Percentiles rank a stretch among this genome's conserved stretches.
These are phyloP conservation scores for Pogoniulus pusillus DNA, from an alignment of 2,797 vertebrate species.

Conservation along the genomic window DNA sequence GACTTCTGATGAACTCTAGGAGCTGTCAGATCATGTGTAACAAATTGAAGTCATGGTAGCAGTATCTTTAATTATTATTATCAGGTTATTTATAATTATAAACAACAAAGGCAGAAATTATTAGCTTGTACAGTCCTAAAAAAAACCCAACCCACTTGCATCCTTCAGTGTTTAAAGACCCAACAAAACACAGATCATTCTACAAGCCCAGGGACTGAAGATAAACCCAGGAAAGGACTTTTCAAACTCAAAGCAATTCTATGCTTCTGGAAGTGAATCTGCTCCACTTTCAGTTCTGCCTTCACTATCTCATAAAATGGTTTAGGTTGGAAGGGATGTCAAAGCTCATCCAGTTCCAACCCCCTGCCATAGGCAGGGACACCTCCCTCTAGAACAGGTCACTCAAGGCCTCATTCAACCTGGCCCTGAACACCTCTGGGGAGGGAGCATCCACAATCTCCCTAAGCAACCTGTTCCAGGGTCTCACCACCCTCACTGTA, in stretches of 20 bases:
- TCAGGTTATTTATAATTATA: neutral
- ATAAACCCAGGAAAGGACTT: neutral
- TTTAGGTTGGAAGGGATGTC: too few relatives aligned
- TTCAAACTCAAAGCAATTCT: too few relatives aligned
- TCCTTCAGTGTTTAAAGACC: neutral
- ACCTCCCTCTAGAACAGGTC: too few relatives aligned
- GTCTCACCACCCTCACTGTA: too few relatives aligned
- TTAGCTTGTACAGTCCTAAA: neutral
- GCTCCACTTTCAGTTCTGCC: neutral
- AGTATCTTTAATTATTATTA: neutral
- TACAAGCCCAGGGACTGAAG: neutral
- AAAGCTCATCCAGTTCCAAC: too few relatives aligned
- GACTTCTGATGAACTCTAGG: neutral
- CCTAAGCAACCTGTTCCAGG: too few relatives aligned
- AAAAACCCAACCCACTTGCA: neutral
- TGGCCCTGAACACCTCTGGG: too few relatives aligned
- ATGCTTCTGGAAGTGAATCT: too few relatives aligned
- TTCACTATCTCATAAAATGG: too few relatives aligned
- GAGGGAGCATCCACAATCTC: too few relatives aligned
- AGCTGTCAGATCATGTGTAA: neutral
- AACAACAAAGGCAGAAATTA: neutral
- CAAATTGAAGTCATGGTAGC: neutral
- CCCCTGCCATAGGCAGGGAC: too few relatives aligned
- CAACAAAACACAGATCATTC: neutral
- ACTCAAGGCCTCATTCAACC: too few relatives aligned